Base-by-base conservation (phyloP, 37 sponge, comb jelly and placozoan genomes). In the Halisarca cf. caerulea region DNA sequence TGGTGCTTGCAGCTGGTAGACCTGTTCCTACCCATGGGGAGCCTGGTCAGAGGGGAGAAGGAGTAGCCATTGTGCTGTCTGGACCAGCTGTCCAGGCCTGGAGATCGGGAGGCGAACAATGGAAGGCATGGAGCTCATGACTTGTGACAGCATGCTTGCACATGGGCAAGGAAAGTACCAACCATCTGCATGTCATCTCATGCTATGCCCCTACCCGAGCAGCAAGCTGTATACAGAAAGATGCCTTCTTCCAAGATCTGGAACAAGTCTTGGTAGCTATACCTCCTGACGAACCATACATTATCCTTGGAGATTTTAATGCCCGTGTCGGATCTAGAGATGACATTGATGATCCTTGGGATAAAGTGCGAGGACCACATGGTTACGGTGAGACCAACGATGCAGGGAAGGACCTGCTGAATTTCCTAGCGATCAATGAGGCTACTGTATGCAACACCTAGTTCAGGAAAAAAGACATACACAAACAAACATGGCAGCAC, bases 401-500 rank as follows among this genome's bases (percentile, higher is more conserved):
- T 53, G 73, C 84, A 39, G 84, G 84, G 34, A 43, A 34, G 24
- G 84, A 84, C 23, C 58, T 84, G 59, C 58, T 84, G 43, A 34
- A 69, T 25, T 73, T 84, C 35, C 41, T 72, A 57, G 15, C 84
- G 38, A 71, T 32, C 59, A 71, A 84, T 73, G 84, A 72, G 57
- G 71, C 37, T 66, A 62, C 82, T 36, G 82, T 62, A 21, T 80
- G 86, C 70, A 86, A 86, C 58, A 86, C 86, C 55, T 86, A 73
- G 81, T 86, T 80, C 58, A 45, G 28, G 41, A 86, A 86, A 47
- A 78, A 64, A 55, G 80, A 83, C 43, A 83, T 88, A 11, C 72
- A 88, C 70, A 83, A 83, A 55, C 68, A 68, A 27, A 83, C 89
- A 69, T 69, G 71, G 71, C 71, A 69, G 33, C 71, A 69, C 34